Evolutionary conservation across 2,888 invertebrate species (phyloP), one percentile per base, ranked within the genome.

Genomic region (Sussaba pulchella): DNA sequence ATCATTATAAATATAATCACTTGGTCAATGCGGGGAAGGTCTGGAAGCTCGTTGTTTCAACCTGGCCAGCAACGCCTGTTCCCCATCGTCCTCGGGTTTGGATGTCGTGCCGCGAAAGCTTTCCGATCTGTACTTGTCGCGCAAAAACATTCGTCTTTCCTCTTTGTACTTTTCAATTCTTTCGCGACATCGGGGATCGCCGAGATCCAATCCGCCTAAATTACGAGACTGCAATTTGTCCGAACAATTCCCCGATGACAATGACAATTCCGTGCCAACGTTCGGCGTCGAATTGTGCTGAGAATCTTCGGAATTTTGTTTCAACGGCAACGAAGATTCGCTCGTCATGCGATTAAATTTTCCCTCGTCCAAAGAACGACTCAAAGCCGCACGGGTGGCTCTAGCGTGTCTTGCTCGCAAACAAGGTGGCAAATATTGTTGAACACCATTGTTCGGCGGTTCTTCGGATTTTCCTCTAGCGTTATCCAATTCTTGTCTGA

Each of bases 141-240:
- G 94, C 12, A 98, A 92, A 87, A 97, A 96, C 85, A 95, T 96
- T 66, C 98, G 93, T n/a, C 98, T 93, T 89, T 98, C 98, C 89
- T 98, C 97, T 92, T 98, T 98, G 90, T 98, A 98, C 90, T 96
- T 96, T 92, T 98, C 97, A 83, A 98, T 97, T 57, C 98, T 93
- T 89, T 98, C 97, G 59, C 98, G 93, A 87, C 92, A 90, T 21
- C 91, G 89, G 0, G 92, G 92, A 76, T 92, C 91, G 2, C 91
- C 92, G 36, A 92, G 83, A 61, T 92, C 91, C 12, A 92, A 61
- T 0, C 92, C 92, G 0, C 90, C 90, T 0, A 92, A 86, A 77
- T 90, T 92, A 19, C 88, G 89, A 12, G 89, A 83, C 24, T 86
- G 86, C 0, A 85, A 70, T 24, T 88, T 87, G 0, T 92, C 91